Base-by-base conservation (phyloP, 64 coral and sea anemone genomes). In the Acropora tenuis region DNA sequence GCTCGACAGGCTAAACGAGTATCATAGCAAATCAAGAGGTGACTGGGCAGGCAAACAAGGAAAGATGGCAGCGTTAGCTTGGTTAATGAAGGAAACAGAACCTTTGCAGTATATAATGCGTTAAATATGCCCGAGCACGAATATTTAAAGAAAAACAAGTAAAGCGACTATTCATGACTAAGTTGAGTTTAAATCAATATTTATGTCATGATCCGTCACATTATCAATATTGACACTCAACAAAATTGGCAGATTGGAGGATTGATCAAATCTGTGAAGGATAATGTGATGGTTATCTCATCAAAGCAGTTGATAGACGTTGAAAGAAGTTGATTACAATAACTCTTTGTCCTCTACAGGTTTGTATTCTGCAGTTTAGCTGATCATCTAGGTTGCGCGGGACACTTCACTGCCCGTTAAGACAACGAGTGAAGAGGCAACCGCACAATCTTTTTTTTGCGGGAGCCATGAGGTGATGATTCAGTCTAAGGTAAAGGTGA, bases 321-420 rank as follows among this genome's bases (percentile, higher is more conserved):
- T 30, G 30, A 30, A 30, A 30, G 30, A 30, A 30, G 30, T 30
- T 30, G 30, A 53, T 53, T 3, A 53, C 50, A 53, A 53, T 53
- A 53, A 53, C 50, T 53, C 50, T 53, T 53, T 53, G 50, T 53
- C 50, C 50, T 53, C 71, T 83, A 83, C 80, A 78, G 72, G 20
- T 90, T 88, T 10, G 88, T 90, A 72, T 92, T 30, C 8, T 93
- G 96, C 40, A 98, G 86, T 84, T 93, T 95, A 8, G 96, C 96
- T 77, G 93, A 92, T 65, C 96, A 69, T 46, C 90, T 94, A 8
- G 86, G 79, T 41, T 90, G 73, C 11, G 47, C 73, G 1, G 93
- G 86, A 50, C 93, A 92, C 13, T 74, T 87, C 16, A 93, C 80
- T n/a, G 96, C 84, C n/a, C 96, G 79, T 18, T 95, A 60, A n/a